phyloP scores from a whole-genome alignment of 2,113 vertebrate species.

The Accipiter cooperii region DNA sequence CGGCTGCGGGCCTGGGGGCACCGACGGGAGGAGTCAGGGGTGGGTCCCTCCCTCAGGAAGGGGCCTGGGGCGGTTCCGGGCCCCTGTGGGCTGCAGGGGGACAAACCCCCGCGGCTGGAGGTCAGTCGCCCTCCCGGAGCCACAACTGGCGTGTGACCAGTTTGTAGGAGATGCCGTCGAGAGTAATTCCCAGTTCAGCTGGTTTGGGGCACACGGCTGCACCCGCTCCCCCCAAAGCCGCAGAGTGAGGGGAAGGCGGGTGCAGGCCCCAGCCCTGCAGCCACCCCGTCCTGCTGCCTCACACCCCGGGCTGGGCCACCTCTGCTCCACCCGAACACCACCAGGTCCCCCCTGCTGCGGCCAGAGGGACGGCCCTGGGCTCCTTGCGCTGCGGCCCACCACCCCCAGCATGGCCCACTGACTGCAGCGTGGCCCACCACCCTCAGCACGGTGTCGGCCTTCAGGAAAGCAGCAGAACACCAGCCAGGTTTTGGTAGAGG shows the following conservation, averaged over 20 bases:
- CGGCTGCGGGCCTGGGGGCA: not conserved
- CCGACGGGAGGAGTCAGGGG: too few relatives aligned
- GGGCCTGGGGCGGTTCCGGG: not conserved
- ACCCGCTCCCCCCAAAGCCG: accelerated
- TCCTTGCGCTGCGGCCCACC: not conserved
- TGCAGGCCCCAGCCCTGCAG: not conserved
- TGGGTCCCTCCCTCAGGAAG: not conserved
- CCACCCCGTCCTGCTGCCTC: not conserved
- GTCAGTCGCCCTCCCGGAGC: not conserved
- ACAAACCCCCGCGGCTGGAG: not conserved
- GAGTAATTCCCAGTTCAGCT: not conserved
- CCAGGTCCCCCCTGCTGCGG: not conserved
- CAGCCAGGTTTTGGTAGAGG: not conserved
- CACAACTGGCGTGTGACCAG: accelerated
- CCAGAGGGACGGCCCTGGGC: accelerated
- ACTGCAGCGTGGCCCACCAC: not conserved
- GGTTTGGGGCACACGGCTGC: accelerated
- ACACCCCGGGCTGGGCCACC: accelerated
- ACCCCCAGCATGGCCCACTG: accelerated
- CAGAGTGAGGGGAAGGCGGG: not conserved
- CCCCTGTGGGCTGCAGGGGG: not conserved
- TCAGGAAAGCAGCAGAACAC: not conserved
- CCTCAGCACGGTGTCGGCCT: not conserved
- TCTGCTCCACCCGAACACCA: not conserved
- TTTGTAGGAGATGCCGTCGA: too few relatives aligned